phyloP scores from a whole-genome alignment of 2,113 vertebrate genomes.

The Leptobrachium leishanense region DNA sequence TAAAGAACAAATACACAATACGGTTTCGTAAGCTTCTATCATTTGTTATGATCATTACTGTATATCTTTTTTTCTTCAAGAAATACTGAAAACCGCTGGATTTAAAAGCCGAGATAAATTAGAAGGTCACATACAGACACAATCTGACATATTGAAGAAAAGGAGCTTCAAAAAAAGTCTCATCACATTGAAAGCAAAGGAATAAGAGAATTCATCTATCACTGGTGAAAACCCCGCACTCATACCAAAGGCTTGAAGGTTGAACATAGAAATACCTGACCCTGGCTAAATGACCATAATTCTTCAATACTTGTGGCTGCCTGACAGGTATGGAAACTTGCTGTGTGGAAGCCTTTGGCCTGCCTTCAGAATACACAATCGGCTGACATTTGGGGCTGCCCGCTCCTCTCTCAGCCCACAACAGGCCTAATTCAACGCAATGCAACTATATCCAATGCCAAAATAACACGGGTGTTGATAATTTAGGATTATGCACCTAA shows the following conservation, averaged over 20 bases:
- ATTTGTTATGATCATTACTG: no score
- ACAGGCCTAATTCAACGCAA: background rate
- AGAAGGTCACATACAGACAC: conserved; percentile 56
- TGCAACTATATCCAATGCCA: background rate
- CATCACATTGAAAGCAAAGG: conserved; percentile 34
- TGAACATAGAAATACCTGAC: conserved; percentile 57
- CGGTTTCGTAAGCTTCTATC: no score
- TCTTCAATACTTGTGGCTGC: conserved; percentile 56
- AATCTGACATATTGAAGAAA: conserved; percentile 57
- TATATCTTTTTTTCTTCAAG: background rate
- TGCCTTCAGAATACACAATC: conserved; percentile 12
- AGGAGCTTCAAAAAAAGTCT: conserved; percentile 54
- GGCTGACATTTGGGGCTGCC: background rate
- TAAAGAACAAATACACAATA: no score
- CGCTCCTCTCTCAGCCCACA: background rate
- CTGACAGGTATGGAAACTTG: conserved; percentile 52
- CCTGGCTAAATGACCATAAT: conserved; percentile 61
- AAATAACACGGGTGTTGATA: background rate
- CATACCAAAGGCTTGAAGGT: conserved; percentile 55
- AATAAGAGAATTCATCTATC: conserved; percentile 59
- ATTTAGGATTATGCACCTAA: no score
- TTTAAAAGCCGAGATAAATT: conserved; percentile 55
- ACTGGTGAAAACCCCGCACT: conserved; percentile 51
- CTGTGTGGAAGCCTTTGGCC: background rate
- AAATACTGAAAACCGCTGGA: conserved; percentile 51